Evolutionary conservation across 64 coral and sea anemone species (phyloP), one percentile per base, ranked within the genome.

Genomic region (Montipora capricornis): DNA sequence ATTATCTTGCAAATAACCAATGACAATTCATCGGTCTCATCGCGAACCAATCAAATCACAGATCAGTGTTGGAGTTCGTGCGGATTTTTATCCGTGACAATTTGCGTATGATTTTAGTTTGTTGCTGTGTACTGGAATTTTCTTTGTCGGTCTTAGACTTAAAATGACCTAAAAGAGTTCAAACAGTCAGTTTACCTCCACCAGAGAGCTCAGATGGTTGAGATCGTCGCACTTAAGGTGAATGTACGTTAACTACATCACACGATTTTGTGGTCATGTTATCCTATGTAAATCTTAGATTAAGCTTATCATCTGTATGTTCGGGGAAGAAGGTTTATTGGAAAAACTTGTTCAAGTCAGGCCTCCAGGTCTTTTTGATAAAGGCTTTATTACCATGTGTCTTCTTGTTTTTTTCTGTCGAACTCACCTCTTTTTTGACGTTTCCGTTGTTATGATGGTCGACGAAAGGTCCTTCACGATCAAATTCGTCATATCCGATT

Each of bases 1-100:
- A 71, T 86, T 86, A 73, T 86, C 45, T 73, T 86, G 46, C 64
- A 71, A 50, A 71, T 49, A 47, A 70, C 64, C 82, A 71, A 85
- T 86, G 66, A 86, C 47, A 86, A 71, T 45, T 86, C 62, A 71
- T 52, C 71, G 20, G 19, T 47, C 10, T 20, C 15, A n/a, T 4
- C 55, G 5, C 47, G 15, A 26, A 50, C 82, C 82, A 86, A 86
- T 86, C 62, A 51, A 16, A 70, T 1, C 14, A 71, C 3, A 48
- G 66, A 71, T 73, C 47, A n/a, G 8, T 86, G 82, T 86, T 73
- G 70, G 19, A 19, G 8, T 44, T 86, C 47, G 14, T 5, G 46
- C 46, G 47, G 5, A 19, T 78, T 71, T 68, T 17, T 9, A 15
- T 70, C 46, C 17, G 82, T 45, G 14, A 49, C 19, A 47, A 47